Conservation (phyloP, 2,797 vertebrate species). For the Hipposideros larvatus region DNA sequence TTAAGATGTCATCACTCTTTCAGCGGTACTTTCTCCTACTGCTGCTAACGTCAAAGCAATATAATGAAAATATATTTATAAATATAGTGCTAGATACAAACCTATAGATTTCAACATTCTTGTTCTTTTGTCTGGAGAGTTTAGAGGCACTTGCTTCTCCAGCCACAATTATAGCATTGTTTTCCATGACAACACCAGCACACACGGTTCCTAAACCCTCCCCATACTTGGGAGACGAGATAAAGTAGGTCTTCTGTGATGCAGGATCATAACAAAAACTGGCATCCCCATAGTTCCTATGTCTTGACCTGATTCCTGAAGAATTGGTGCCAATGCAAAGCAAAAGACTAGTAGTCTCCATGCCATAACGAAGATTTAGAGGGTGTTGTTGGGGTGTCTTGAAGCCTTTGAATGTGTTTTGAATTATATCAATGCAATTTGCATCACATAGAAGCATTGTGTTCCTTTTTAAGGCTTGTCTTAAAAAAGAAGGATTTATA, state of each 20-base stretch:
- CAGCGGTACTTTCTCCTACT: not conserved
- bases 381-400: conserved; percentile 89
- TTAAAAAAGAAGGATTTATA: conserved; percentile 92
- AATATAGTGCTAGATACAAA: conserved; percentile 84
- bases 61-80: not conserved
- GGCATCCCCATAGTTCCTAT: conserved; percentile 92
- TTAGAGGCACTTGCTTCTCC: conserved; percentile 93
- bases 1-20: not conserved
- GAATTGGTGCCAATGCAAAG: conserved; percentile 97
- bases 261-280: conserved; percentile 96
- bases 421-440: conserved; percentile 93
- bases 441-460: conserved; percentile 92
- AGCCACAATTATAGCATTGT: conserved; percentile 94
- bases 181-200: conserved; percentile 94
- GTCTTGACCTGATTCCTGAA: conserved; percentile 94
- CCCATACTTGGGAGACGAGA: conserved; percentile 96
- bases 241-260: conserved; percentile 93
- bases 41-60: not conserved
- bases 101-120: conserved; percentile 96
- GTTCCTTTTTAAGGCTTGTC: conserved; percentile 93
- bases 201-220: conserved; percentile 94
- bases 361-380: conserved; percentile 95
- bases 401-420: conserved; percentile 92
- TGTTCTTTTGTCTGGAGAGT: conserved; percentile 93
- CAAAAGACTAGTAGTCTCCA: conserved; percentile 97